Base-by-base conservation (phyloP, 2,888 invertebrate genomes). In the Pollenia labialis region DNA sequence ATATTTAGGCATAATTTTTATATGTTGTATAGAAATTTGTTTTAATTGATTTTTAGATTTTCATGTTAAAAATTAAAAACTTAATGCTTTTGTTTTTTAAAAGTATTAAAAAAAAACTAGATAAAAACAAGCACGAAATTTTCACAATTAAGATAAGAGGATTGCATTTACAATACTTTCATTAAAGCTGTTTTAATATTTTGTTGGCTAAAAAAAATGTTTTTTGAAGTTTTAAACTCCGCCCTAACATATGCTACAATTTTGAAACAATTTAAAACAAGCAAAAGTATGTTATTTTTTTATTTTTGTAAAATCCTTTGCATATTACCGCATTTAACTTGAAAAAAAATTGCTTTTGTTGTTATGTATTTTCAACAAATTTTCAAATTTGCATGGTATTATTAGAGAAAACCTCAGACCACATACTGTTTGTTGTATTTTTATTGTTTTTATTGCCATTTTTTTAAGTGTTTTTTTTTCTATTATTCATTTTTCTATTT, bases 371-470 rank as follows among this genome's bases (percentile, higher is more conserved):
- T 23, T 10, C 40, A 50, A 32, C 50, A 32, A 50, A 68, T 50
- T 50, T 23, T 18, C 52, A 18, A 42, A 54, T 54, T 7, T 54
- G 44, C 14, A 62, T 62, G 40, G 32, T 18, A 48, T 62, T 75
- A 75, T 62, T 75, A 52, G 40, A 42, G 18, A 50, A 62, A 58
- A 48, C 77, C 77, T 56, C 66, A 77, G 50, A 50, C 79, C 79
- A 60, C 79, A 79, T 54, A 50, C 2, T 56, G 48, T 58, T 68
- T 56, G 54, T 56, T 66, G 14, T 6, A 44, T 60, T 50, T 58
- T n/a, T 10, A 42, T 52, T 48, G 2, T 42, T 46, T 18, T 16
- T 10, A 42, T 52, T 48, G 0, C 18, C 18, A 14, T 16, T 42
- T 32, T 58, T 46, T 42, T 52, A n/a, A n/a, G 14, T 9, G 0